Evolutionary conservation across 2,113 vertebrate genomes (phyloP), one percentile per base, ranked within the genome.

Genomic region (Todiramphus chloris): DNA sequence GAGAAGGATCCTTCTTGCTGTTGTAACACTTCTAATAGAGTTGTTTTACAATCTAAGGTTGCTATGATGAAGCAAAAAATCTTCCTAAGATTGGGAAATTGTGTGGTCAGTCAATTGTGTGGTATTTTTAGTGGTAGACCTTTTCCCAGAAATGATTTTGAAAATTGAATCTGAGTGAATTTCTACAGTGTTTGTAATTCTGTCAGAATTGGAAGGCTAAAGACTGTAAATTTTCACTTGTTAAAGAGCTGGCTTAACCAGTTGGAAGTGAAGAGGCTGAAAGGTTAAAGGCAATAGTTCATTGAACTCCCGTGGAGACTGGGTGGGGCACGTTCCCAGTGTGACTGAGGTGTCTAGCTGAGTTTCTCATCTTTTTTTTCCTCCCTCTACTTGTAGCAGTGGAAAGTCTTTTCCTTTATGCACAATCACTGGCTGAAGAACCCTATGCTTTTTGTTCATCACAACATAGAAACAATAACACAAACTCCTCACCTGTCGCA

Each of bases 81-180:
- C 74, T 84, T 73, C 17, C 2, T 59, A 63, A 74, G 50, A 50
- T 51, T 66, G 63, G 60, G 56, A 70, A 94, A 81, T 83, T 33
- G 17, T 64, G 56, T 64, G 41, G 44, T 85, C 79, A 5, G 1
- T 83, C 59, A 88, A 31, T 73, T 70, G 19, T 83, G 46, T 78
- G 46, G 63, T 86, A 78, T 93, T 96, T 90, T 94, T 90, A 93
- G 75, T 80, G 80, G 72, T 16, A 90, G 39, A 68, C 30, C 68
- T 93, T 80, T 95, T 88, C 75, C 72, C 72, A 88, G 68, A 92
- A 96, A 75, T 41, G 1, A 58, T 91, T 95, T 62, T 88, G 87
- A 93, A 87, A 92, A 90, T 73, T 90, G 74, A 90, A 88, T 96
- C 64, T 41, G 48, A 93, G 72, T 53, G 28, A 59, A 68, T 89